Evolutionary conservation across 1,140 invertebrate species (phyloP), one percentile per base, ranked within the genome.

Genomic region (Oncopodura yosiiana): DNA sequence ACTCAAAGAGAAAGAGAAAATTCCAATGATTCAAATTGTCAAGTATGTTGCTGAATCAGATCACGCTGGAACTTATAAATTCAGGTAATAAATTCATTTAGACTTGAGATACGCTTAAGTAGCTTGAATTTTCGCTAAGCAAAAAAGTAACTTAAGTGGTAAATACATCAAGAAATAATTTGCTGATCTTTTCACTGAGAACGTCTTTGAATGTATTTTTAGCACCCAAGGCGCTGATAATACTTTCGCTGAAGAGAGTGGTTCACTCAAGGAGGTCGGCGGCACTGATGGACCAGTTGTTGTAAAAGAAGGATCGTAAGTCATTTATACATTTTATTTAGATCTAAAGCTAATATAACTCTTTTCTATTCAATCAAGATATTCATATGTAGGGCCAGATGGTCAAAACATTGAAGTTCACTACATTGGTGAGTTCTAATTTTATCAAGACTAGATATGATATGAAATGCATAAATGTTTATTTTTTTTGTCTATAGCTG

Each of bases 201-300:
- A 36, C 12, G 38, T 16, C 16, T 21, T 4, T 2, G n/a, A 32
- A 42, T 46, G 16, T 43, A 16, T 37, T 61, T 43, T 27, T 39
- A 62, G 60, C n/a, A 42, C 49, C 18, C n/a, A 46, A 21, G 21
- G 37, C 14, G 52, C 26, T 24, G 53, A 62, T 44, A 52, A 53
- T 2, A 39, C n/a, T 9, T 3, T 5, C 1, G 2, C n/a, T 1
- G 24, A 5, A 8, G 46, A 36, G 16, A 3, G 11, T 11, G 60
- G 56, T 11, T 9, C 0, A 16, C 21, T 62, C 9, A 62, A 62
- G 41, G 30, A 61, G 14, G 23, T 61, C 9, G 53, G 53, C 9
- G 45, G 34, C 44, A 5, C 16, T 8, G 56, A 59, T 45, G 61
- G 61, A 24, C 53, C 61, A 24, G 53, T 56, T 9, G n/a, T 18